Base-by-base conservation (phyloP, 2,797 vertebrate genomes). In the Macroramphosus scolopax region DNA sequence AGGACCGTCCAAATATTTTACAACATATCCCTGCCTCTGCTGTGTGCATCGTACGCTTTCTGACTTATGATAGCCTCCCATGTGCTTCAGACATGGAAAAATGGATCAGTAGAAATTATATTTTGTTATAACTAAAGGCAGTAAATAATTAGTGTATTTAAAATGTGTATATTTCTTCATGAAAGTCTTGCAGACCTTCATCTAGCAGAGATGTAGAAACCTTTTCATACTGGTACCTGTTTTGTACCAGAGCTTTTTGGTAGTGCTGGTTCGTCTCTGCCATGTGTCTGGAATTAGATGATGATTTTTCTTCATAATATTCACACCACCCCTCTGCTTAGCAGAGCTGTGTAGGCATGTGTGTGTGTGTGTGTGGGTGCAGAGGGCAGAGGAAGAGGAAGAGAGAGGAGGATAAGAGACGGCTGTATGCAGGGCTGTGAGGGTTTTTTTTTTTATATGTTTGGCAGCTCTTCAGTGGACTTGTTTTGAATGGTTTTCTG, bases 321-420 rank as follows among this genome's bases (percentile, higher is more conserved):
- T 42, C 48, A 31, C 41, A 36, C 17, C 50, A 41, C 24, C 12
- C 20, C 52, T 52, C 46, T 51, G 55, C 46, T 51, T 24, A 40
- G 54, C 5, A 6, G 38, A 47, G 17, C 51, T 64, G 75, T 73
- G 78, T 82, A 49, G 78, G 85, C 63, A 72, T 51, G 51, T 54
- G n/a, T 63, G 56, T n/a, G n/a, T n/a, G n/a, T 51, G 51, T 54
- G n/a, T 56, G 81, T 76, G 71, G 74, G 83, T 55, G 68, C 38
- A 26, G 34, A 43, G 54, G 68, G 56, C 58, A 60, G 59, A 58
- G 41, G 51, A 68, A n/a, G n/a, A n/a, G n/a, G n/a, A n/a, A 51
- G 51, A 60, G 28, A 60, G 69, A 60, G 61, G 45, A 68, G 41
- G 59, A 60, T 67, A 62, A 75, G 65, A 67, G 51, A 51, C 36